Base-by-base conservation (phyloP, 2,113 vertebrate species). In the Poeciliopsis turrubarensis region DNA sequence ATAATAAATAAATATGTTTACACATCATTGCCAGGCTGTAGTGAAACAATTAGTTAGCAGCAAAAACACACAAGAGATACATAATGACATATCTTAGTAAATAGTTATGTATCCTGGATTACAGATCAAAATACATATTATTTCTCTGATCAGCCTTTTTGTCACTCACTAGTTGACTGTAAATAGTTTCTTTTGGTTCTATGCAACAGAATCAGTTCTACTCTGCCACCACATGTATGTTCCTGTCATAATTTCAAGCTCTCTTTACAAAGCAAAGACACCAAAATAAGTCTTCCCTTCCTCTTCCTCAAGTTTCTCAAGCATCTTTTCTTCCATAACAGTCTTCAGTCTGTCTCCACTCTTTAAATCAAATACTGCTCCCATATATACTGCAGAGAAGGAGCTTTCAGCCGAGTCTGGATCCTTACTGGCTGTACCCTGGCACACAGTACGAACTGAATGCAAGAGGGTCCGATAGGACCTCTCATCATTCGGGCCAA, bases 211-310 rank as follows among this genome's bases (percentile, higher is more conserved):
- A 6, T 19, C 47, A 34, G 32, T 32, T 32, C 34, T 37, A 37
- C 34, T 37, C 34, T 37, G 9, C 37, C 37, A 12, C 37, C 2
- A 13, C 37, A 39, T 22, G 12, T 27, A 27, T 44, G 15, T 26
- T 2, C 3, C 2, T 8, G 11, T 47, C 13, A 14, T 44, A 27
- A 25, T 41, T 6, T 57, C 22, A 65, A 62, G 0, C 14, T 7
- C 15, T 63, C 25, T 32, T 94, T 68, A 95, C 66, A 95, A 70
- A 19, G 91, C 89, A 78, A 95, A 94, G 13, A 88, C 92, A 1
- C 94, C 94, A 25, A 95, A 95, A 81, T 94, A 94, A 0, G 86
- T 94, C 61, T 92, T 88, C 14, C 93, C 93, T 0, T 63, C 1
- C 0, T 72, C 75, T 0, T 67, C 82, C 12, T 93, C 91, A 60